Percentiles rank a stretch among this genome's conserved stretches.
phyloP scores from a whole-genome alignment of 2,113 vertebrate genomes.

The Colistium nudipinnis region DNA sequence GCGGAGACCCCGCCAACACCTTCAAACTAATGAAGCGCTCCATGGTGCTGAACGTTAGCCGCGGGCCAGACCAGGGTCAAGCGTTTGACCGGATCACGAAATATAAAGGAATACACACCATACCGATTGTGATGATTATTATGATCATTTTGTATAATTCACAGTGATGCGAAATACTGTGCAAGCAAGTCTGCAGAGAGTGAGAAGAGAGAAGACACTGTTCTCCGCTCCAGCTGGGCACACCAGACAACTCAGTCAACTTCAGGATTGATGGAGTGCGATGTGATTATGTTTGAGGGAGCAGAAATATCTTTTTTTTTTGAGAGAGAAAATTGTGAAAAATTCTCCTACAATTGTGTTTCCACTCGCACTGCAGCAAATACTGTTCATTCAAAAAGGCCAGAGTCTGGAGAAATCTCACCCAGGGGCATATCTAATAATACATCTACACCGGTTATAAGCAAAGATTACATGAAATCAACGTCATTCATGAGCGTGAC shows the following conservation, averaged over 20 bases:
- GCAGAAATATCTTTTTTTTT: no score
- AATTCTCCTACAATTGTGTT: no score
- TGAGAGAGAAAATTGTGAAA: no score
- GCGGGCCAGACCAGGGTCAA: background rate
- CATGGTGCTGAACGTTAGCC: background rate
- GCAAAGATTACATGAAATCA: background rate
- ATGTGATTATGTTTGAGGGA: no score
- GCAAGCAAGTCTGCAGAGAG: no score
- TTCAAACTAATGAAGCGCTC: slow-evolving; percentile 21
- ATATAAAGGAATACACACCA: background rate
- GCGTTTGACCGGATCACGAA: background rate
- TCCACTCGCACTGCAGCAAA: background rate
- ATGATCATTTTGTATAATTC: no score
- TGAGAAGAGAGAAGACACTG: background rate
- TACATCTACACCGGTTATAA: background rate
- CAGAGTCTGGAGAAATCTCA: background rate
- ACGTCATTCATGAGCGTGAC: no score
- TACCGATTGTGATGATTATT: no score
- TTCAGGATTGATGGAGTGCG: background rate
- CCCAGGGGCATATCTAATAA: background rate
- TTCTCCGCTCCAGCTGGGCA: background rate
- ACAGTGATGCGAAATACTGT: background rate
- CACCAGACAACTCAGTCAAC: background rate
- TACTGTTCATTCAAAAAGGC: background rate
- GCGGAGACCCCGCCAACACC: slow-evolving; percentile 16